phyloP scores from a whole-genome alignment of 2,113 vertebrate genomes.

The Urocitellus parryii region DNA sequence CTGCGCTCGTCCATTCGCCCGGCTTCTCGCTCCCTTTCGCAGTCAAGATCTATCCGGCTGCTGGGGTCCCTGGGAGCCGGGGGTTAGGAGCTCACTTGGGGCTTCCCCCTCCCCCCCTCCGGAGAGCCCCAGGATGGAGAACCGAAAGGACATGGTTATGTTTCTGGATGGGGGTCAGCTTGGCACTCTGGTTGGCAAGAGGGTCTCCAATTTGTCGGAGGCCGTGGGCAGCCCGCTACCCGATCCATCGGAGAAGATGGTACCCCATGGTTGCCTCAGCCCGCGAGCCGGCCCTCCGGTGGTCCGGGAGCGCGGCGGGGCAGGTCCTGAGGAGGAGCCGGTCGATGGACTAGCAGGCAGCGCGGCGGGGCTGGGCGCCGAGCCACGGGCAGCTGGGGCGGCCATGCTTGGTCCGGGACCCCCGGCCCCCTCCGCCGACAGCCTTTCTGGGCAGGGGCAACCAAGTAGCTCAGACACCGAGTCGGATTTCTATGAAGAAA shows the following conservation, averaged over 20 bases:
- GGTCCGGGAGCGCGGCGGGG: conserved; percentile 89
- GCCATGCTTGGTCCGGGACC: conserved; percentile 87
- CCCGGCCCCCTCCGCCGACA: conserved; percentile 86
- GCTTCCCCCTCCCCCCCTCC: conserved; percentile 73
- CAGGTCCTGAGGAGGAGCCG: conserved; percentile 79
- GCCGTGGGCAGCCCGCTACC: conserved; percentile 88
- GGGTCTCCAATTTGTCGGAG: conserved; percentile 90
- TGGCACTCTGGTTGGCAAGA: conserved; percentile 91
- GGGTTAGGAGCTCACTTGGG: conserved; percentile 70
- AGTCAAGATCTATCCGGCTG: conserved; percentile 78
- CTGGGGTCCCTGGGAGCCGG: conserved; percentile 74
- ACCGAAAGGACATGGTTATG: conserved; percentile 95
- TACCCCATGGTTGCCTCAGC: conserved; percentile 91
- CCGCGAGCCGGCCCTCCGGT: conserved; percentile 89
- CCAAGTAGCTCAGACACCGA: conserved; percentile 98
- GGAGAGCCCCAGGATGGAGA: conserved; percentile 91
- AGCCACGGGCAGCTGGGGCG: conserved; percentile 88
- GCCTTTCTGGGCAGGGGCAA: conserved; percentile 90
- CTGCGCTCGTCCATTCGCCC: neutral
- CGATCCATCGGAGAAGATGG: conserved; percentile 92
- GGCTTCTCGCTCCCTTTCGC: conserved; percentile 68
- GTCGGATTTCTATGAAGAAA: conserved; percentile 99
- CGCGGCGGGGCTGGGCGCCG: conserved; percentile 88
- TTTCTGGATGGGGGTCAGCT: conserved; percentile 94
- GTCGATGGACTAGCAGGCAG: conserved; percentile 89